Evolutionary conservation across 2,113 vertebrate genomes (phyloP).

Genomic region (Calcarius ornatus): DNA sequence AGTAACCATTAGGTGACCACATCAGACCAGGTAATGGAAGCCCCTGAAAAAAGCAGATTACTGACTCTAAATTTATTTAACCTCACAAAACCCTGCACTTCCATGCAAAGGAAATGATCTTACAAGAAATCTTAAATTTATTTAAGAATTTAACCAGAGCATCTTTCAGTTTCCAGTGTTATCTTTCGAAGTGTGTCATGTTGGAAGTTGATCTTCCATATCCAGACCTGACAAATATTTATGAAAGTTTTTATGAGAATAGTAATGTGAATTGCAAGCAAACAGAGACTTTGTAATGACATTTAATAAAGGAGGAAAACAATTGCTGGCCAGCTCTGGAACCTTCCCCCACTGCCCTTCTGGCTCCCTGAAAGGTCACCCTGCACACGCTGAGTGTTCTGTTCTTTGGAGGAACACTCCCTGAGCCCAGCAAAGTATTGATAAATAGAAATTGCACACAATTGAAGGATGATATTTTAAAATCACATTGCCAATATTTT

Average conservation of each 20-base stretch:
- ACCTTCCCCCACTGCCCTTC: constrained; percentile 15
- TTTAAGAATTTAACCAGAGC: neutral
- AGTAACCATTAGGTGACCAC: constrained; percentile 71
- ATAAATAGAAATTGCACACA: constrained; percentile 62
- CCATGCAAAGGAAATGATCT: neutral
- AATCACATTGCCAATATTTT: constrained; percentile 61
- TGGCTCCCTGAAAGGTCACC: constrained; percentile 50
- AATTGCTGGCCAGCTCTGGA: neutral
- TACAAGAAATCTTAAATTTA: neutral
- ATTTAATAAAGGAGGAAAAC: constrained; percentile 24
- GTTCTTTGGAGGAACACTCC: constrained; percentile 30
- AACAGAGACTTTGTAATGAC: constrained; percentile 24
- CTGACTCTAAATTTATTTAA: neutral
- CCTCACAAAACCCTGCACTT: neutral
- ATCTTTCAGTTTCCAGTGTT: neutral
- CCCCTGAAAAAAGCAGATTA: neutral
- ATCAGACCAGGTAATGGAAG: constrained; percentile 64
- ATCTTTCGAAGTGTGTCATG: rapidly evolving
- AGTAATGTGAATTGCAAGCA: neutral
- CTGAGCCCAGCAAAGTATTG: constrained; percentile 25
- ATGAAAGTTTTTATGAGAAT: neutral
- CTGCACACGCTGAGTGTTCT: neutral
- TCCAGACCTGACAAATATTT: neutral
- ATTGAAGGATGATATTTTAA: constrained; percentile 62
- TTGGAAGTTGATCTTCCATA: neutral